Evolutionary conservation across 2,888 invertebrate species (phyloP).

Genomic region (Caenorhabditis panamensis): DNA sequence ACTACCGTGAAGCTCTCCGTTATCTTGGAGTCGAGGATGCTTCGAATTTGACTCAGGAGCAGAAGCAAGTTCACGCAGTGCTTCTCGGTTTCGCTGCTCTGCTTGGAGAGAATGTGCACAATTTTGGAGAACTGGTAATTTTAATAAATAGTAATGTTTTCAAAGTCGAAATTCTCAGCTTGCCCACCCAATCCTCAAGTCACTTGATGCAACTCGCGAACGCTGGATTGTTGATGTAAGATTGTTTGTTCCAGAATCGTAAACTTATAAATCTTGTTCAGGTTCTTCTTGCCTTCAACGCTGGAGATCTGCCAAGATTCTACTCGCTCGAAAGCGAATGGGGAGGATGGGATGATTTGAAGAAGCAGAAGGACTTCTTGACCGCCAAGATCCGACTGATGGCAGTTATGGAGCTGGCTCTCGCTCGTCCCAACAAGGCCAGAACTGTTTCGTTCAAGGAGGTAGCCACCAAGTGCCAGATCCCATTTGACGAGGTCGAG

Average conservation of each 20-base stretch:
- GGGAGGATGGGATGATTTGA: constrained; percentile 82
- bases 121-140: constrained; percentile 90
- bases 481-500: constrained; percentile 86
- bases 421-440: constrained; percentile 92
- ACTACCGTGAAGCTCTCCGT: constrained; percentile 93
- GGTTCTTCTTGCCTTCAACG: constrained; percentile 87
- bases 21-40: constrained; percentile 85
- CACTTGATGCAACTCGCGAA: constrained; percentile 88
- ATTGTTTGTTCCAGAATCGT: constrained; percentile 67
- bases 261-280: constrained; percentile 15
- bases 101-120: constrained; percentile 95
- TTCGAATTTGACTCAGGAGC: constrained; percentile 66
- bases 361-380: constrained; percentile 73
- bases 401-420: constrained; percentile 99
- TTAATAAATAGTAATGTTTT: neutral
- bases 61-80: constrained; percentile 85
- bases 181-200: constrained; percentile 93
- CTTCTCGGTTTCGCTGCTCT: constrained; percentile 94
- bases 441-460: constrained; percentile 91
- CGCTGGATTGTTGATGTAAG: constrained; percentile 88
- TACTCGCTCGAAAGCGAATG: constrained; percentile 84
- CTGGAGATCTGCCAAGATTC: constrained; percentile 85
- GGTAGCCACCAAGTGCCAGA: constrained; percentile 90
- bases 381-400: constrained; percentile 93
- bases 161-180: constrained; percentile 86